phyloP scores from a whole-genome alignment of 2,113 vertebrate species.

The Python bivittatus region DNA sequence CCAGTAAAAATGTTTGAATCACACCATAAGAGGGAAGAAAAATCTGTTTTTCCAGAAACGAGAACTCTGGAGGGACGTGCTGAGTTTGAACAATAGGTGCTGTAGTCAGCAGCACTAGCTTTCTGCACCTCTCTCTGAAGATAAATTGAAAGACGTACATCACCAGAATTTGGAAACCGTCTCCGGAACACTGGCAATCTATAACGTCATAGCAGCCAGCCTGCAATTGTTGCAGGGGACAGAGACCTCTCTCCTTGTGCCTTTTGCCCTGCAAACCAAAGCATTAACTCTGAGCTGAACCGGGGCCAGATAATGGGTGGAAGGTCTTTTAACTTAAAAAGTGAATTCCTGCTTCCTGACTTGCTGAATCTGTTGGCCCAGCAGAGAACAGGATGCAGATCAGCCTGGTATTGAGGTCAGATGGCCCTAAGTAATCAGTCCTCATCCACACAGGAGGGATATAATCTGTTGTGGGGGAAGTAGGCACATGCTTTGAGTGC shows the following conservation, averaged over 20 bases:
- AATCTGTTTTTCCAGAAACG: not conserved
- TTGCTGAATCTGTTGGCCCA: not conserved
- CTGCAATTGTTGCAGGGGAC: slow-evolving; percentile 16
- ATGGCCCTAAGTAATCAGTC: not conserved
- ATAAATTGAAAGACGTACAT: slow-evolving; percentile 13
- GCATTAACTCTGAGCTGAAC: not conserved
- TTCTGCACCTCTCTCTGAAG: not conserved
- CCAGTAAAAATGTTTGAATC: not conserved
- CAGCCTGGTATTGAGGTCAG: not conserved
- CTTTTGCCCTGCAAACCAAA: slow-evolving; percentile 34
- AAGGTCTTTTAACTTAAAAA: not conserved
- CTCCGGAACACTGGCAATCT: slow-evolving; percentile 54
- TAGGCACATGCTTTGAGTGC: not conserved
- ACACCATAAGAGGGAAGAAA: not conserved
- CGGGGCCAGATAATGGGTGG: not conserved
- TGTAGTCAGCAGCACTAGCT: slow-evolving; percentile 12
- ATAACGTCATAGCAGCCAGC: slow-evolving; percentile 20
- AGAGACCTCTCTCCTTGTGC: slow-evolving; percentile 3
- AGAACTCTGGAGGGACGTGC: not conserved
- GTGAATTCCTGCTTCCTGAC: not conserved
- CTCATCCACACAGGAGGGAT: not conserved
- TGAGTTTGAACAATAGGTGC: not conserved
- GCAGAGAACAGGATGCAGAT: not conserved
- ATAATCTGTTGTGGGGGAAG: not conserved
- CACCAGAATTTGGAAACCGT: slow-evolving; percentile 27